Conservation (phyloP, 1,140 invertebrate genomes). For the Dendrolimus kikuchii region DNA sequence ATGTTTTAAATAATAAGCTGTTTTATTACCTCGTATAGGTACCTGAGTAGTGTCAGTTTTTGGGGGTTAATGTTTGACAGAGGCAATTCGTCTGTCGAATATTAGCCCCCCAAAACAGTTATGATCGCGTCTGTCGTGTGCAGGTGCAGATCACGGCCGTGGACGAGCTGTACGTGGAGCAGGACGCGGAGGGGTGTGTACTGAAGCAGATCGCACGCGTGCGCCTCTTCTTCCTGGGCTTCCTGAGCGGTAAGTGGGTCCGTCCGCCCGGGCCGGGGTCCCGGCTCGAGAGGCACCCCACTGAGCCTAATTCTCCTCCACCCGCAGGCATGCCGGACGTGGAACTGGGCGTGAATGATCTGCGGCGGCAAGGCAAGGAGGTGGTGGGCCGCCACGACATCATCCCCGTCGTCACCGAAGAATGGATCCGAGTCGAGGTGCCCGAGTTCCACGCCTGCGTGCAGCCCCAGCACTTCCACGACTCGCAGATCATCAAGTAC, state of each 20-base stretch:
- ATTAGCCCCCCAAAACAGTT: too few species aligned
- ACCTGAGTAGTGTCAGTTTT: too few species aligned
- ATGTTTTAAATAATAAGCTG: too few species aligned
- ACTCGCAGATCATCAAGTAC: slow-evolving; percentile 92
- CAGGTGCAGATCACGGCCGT: slow-evolving; percentile 94
- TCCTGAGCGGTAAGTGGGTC: slow-evolving; percentile 79
- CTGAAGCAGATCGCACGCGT: slow-evolving; percentile 95
- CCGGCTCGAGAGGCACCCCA: not conserved
- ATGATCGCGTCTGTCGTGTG: not conserved
- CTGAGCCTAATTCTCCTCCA: not conserved
- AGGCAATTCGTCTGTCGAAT: too few species aligned
- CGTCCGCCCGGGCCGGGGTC: not conserved
- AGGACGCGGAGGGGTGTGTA: slow-evolving; percentile 89
- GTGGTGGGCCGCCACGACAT: slow-evolving; percentile 99
- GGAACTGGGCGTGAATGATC: slow-evolving; percentile 98
- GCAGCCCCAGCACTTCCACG: slow-evolving; percentile 92
- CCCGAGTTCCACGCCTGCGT: slow-evolving; percentile 97
- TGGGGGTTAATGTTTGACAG: too few species aligned
- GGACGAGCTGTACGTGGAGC: slow-evolving; percentile 96
- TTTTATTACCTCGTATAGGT: too few species aligned
- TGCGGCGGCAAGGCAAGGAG: slow-evolving; percentile 96
- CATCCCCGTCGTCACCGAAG: slow-evolving; percentile 98
- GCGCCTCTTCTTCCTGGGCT: slow-evolving; percentile 95
- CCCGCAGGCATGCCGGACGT: slow-evolving; percentile 92
- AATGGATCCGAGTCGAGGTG: slow-evolving; percentile 97